These are phyloP conservation scores for Himalopsyche kuldschensis DNA, from an alignment of 2,888 invertebrate genomes.

Conservation along the genomic window DNA sequence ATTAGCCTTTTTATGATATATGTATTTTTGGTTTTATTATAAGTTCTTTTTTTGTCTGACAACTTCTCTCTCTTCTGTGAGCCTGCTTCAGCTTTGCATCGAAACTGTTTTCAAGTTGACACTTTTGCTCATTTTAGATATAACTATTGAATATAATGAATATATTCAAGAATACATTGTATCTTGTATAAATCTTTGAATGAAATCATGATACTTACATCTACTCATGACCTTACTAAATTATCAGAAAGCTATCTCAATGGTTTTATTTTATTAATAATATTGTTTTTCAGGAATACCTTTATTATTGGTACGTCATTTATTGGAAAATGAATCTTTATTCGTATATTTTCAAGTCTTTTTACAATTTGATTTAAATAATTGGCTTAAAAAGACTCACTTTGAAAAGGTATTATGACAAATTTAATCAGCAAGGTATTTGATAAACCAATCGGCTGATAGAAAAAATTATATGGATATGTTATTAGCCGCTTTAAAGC, in stretches of 20 bases:
- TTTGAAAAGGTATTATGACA: too few species aligned
- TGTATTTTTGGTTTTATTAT: neutral
- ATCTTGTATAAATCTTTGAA: neutral
- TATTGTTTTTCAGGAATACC: too few species aligned
- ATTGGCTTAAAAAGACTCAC: too few species aligned
- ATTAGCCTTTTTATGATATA: neutral
- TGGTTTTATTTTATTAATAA: neutral
- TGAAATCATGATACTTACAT: neutral
- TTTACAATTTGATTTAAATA: too few species aligned
- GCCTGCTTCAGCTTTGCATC: slow-evolving; percentile 15
- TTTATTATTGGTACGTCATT: too few species aligned
- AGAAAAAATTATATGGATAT: too few species aligned
- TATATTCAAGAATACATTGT: neutral
- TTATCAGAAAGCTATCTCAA: neutral
- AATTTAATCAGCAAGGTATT: too few species aligned
- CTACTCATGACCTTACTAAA: neutral
- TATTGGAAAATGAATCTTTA: too few species aligned
- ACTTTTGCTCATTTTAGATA: neutral
- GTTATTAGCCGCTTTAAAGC: too few species aligned
- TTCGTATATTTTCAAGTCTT: too few species aligned
- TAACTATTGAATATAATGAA: neutral
- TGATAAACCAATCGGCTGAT: too few species aligned
- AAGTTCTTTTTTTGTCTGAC: slow-evolving; percentile 6
- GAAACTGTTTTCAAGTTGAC: neutral
- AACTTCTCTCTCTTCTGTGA: slow-evolving; percentile 8